Evolutionary conservation across 2,797 vertebrate species (phyloP).

Genomic region (Rhynchotus rufescens): DNA sequence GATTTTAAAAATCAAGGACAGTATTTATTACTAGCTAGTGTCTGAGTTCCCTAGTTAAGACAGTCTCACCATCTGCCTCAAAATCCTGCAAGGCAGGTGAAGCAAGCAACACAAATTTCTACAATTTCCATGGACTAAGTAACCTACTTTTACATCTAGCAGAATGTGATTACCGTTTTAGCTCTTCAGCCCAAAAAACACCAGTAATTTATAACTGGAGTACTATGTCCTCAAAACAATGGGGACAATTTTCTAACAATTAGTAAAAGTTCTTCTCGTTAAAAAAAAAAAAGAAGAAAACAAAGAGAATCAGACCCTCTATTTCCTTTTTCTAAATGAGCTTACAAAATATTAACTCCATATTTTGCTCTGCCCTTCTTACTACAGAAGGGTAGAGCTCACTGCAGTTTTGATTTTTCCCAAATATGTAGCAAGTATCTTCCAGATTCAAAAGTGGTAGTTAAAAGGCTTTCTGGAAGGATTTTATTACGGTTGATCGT

Average conservation of each 20-base stretch:
- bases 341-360: neutral
- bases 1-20: neutral
- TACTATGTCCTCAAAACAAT: neutral
- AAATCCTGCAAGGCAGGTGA: neutral
- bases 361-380: neutral
- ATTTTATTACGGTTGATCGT: neutral
- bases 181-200: neutral
- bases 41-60: neutral
- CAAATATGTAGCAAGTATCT: neutral
- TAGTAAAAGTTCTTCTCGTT: neutral
- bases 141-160: neutral
- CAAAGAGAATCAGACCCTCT: neutral
- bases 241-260: neutral
- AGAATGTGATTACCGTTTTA: neutral
- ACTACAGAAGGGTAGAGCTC: neutral
- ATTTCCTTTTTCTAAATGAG: neutral
- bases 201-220: neutral
- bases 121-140: neutral
- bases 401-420: neutral
- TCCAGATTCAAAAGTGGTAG: neutral
- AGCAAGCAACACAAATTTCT: neutral
- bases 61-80: neutral
- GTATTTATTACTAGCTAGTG: neutral
- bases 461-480: neutral
- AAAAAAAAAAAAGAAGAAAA: neutral